A percentile compares a stretch with the other conserved stretches of the same genome.
phyloP scores from a whole-genome alignment of 2,113 vertebrate species.

The Phalacrocorax brasilianus region DNA sequence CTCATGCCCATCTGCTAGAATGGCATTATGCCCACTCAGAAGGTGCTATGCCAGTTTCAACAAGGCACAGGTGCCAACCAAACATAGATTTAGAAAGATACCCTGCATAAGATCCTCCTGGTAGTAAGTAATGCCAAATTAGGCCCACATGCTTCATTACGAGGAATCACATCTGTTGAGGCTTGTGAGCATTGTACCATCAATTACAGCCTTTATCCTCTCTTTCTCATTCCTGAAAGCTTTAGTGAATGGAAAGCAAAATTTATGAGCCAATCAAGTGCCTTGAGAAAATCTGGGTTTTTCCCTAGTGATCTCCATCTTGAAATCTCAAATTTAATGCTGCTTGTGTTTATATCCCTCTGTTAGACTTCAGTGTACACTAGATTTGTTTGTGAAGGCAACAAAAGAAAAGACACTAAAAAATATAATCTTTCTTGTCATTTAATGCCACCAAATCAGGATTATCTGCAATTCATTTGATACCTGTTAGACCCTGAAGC shows the following conservation, averaged over 20 bases:
- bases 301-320: neutral
- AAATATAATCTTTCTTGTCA: neutral
- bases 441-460: neutral
- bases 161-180: slow-evolving; percentile 79
- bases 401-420: neutral
- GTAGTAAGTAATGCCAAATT: slow-evolving; percentile 77
- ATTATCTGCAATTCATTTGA: neutral
- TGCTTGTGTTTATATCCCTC: neutral
- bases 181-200: slow-evolving; percentile 76
- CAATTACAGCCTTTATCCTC: slow-evolving; percentile 71
- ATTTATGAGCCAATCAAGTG: slow-evolving; percentile 44
- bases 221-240: slow-evolving; percentile 68
- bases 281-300: slow-evolving; percentile 28
- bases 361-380: neutral
- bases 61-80: slow-evolving; percentile 79
- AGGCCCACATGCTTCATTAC: slow-evolving; percentile 80
- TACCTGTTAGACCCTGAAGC: neutral
- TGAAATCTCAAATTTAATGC: slow-evolving; percentile 37
- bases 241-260: slow-evolving; percentile 55
- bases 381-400: neutral
- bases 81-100: slow-evolving; percentile 78
- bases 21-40: slow-evolving; percentile 71
- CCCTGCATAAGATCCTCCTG: slow-evolving; percentile 74
- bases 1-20: slow-evolving; percentile 72
- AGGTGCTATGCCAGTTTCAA: slow-evolving; percentile 78